Evolutionary conservation across 2,888 invertebrate genomes (phyloP), one percentile per base, ranked within the genome.

Genomic region (Drosophila setosimentum): DNA sequence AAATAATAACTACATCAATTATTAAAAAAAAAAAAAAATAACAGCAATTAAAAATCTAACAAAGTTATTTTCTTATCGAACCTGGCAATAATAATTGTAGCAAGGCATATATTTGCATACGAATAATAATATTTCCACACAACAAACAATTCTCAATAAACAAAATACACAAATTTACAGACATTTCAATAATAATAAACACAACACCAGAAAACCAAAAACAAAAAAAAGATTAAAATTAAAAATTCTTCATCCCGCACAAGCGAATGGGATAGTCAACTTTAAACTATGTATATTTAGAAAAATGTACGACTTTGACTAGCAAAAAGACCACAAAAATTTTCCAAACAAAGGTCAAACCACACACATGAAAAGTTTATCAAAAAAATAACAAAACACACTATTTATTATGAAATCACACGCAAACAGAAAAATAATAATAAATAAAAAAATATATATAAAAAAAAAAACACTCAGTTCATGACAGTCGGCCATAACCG

Each of bases 21-120:
- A 78, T 57, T 30, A 27, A 21, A 16, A 16, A 49, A 18, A n/a
- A 29, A 63, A 33, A 58, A 53, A 72, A 76, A 59, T 73, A 78
- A 73, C 49, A 57, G 60, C 58, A 77, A 49, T 73, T 68, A 48
- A 69, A 72, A 68, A 71, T 68, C 45, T 64, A 50, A 80, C 24
- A 75, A 75, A 74, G 59, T 80, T 82, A 86, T 87, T 91, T 90
- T 90, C 88, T 84, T 88, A 88, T 81, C 82, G 81, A 84, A 83
- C 76, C 81, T 88, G 89, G 90, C 89, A 89, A 89, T 90, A 89
- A 88, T 87, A 87, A 86, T 80, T 83, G 80, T 83, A 85, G 78
- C 66, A 74, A 69, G 73, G 59, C 53, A 73, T 66, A 66, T 73
- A 71, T 59, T 77, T 63, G 73, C 68, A 73, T 55, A 73, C 78